Evolutionary conservation across 1,140 invertebrate genomes (phyloP), one percentile per base, ranked within the genome.

Genomic region (Hydropsyche tenuis): DNA sequence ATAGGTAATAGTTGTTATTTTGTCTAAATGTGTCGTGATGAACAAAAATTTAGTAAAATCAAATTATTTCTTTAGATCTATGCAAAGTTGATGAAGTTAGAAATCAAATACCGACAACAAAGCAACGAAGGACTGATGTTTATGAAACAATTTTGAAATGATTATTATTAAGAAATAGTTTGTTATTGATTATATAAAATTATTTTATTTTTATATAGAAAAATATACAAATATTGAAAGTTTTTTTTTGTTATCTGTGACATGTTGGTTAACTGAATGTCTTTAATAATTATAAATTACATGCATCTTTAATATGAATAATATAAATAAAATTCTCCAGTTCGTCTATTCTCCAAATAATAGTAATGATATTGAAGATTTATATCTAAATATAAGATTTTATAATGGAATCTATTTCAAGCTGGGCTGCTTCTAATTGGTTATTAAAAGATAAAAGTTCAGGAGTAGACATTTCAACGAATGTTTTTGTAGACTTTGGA

Each of bases 101-200:
- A 74, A 83, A 86, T 37, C 92, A 95, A 84, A 94, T 97, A 79
- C 95, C 95, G 11, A 88, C 93, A 25, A 87, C 85, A 68, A 81
- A 81, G 37, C 95, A 97, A 85, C 87, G 91, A 77, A 89, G 95
- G 76, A 89, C 85, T 0, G 94, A 97, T 82, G 77, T 97, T 4
- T 97, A 97, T 80, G 88, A 92, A 70, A 92, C 90, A 0, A 45
- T 88, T 73, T 72, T 51, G 22, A 76, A 76, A n/a, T n/a, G n/a
- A n/a, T n/a, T n/a, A n/a, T n/a, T n/a, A 64, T 16, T 37, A 37
- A 9, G 9, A 37, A 37, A 37, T 4, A 37, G 30, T 4, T 37
- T 37, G 30, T 37, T 37, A 37, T 4, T 37, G 3, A 37, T 4
- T 37, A 4, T 37, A 9, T 9, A 37, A 37, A 37, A 37, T 37